Base-by-base conservation (phyloP, 2,797 vertebrate genomes). In the Anguilla pacifica region DNA sequence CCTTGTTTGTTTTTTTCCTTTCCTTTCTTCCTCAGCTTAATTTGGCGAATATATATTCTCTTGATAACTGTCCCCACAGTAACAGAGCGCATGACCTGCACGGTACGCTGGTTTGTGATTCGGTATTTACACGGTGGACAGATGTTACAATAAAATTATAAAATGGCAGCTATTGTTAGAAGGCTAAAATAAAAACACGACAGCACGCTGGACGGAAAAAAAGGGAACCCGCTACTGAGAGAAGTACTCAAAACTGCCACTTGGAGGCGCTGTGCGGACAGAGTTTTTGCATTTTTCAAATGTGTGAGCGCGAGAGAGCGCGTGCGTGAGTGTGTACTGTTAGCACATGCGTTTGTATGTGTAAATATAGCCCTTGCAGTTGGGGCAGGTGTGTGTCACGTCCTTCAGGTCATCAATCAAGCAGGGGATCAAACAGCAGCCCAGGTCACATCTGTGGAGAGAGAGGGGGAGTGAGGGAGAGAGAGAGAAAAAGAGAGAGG, bases 301-400 rank as follows among this genome's bases (percentile, higher is more conserved):
- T 84, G 28, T 19, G 13, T 22, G 35, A 0, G 61, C 55, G 85
- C 17, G 77, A 84, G 70, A 46, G 67, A 64, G 85, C 84, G 49
- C 35, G 84, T 89, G 51, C 89, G 70, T 90, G 89, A 91, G 35
- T 77, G 72, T 77, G 72, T 43, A n/a, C 93, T 7, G 96, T 97
- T 98, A 99, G 97, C 98, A 99, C 96, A 98, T 97, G 95, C 98
- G 98, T 95, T 99, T 99, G 96, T 99, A 99, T 85, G 98, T 99
- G 95, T 99, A 99, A 94, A 99, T 99, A 90, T 99, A 98, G 94
- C 98, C 98, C 97, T 99, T 99, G 95, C 99, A 99, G 95, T 97
- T 97, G 90, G 99, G 99, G 93, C 99, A 99, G 59, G 97, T 98
- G 95, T 99, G 99, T 0, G 98, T 99, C 96, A 99, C 99, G 31